Base-by-base conservation (phyloP, 2,888 invertebrate genomes). In the Dorcus parallelipipedus region DNA sequence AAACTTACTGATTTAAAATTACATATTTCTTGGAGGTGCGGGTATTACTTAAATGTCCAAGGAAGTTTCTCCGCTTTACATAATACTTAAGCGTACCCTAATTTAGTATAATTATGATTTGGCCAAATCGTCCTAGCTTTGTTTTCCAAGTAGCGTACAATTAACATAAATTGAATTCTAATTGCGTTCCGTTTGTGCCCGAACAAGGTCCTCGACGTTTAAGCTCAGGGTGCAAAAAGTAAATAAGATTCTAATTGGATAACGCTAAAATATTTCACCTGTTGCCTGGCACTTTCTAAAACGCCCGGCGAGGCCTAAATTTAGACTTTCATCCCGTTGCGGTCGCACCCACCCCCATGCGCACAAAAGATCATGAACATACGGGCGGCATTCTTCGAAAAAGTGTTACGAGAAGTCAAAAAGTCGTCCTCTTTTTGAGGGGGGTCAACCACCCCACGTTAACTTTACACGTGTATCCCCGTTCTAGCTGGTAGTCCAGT, bases 371-470 rank as follows among this genome's bases (percentile, higher is more conserved):
- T 49, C 49, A 23, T 10, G 14, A 45, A 45, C 45, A 71, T 71
- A 69, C 71, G 71, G 72, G 72, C 69, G 65, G 66, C 69, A 69
- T 69, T 68, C 69, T 69, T 65, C 60, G 56, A 69, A 68, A 73
- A 75, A 75, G 75, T 75, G 74, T 75, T 75, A 75, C 75, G 71
- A 73, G 67, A 71, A 75, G 76, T 76, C 76, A 71, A 75, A 76
- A 76, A 76, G 76, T 74, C 76, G 76, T 76, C 76, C 76, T 76
- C 76, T 74, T 75, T 76, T 73, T 64, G 70, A 70, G 69, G 75
- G 79, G 81, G 82, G 82, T 82, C 81, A 81, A 81, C 82, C 81
- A 82, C 81, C 82, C 82, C 80, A 79, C 78, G 73, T 68, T 73
- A 71, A 74, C 76, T 76, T 77, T 79, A 79, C 81, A 81, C 80